Evolutionary conservation across 2,888 invertebrate species (phyloP).

Genomic region (Rotaria magnacalcarata): DNA sequence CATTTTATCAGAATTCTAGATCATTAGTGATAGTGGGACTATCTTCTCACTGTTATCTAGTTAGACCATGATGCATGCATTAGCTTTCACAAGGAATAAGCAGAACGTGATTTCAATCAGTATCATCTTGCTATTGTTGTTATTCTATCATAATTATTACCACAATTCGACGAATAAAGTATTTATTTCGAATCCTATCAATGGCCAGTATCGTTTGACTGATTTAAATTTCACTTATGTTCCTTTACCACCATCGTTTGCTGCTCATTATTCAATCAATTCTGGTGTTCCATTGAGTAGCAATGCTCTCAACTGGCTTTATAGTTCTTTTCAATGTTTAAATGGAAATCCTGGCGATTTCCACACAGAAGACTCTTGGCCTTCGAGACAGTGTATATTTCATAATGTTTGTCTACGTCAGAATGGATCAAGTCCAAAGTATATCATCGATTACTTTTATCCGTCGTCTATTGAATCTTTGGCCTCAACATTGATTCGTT

Average conservation of each 20-base stretch:
- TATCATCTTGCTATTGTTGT: no score
- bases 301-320: background rate
- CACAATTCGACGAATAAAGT: no score
- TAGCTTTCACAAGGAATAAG: no score
- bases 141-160: no score
- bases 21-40: no score
- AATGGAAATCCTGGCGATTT: background rate
- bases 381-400: background rate
- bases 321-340: background rate
- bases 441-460: background rate
- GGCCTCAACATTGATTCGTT: background rate
- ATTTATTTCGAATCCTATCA: no score
- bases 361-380: background rate
- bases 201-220: no score
- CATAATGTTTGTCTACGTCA: background rate
- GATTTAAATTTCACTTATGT: no score
- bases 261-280: background rate
- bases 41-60: no score
- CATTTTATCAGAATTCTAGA: no score
- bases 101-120: no score
- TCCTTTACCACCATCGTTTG: background rate
- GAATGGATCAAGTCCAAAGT: background rate
- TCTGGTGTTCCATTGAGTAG: background rate
- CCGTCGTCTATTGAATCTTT: background rate
- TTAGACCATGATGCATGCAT: no score